Base-by-base conservation (phyloP, 1,140 invertebrate species). In the Drosophila pandora region DNA sequence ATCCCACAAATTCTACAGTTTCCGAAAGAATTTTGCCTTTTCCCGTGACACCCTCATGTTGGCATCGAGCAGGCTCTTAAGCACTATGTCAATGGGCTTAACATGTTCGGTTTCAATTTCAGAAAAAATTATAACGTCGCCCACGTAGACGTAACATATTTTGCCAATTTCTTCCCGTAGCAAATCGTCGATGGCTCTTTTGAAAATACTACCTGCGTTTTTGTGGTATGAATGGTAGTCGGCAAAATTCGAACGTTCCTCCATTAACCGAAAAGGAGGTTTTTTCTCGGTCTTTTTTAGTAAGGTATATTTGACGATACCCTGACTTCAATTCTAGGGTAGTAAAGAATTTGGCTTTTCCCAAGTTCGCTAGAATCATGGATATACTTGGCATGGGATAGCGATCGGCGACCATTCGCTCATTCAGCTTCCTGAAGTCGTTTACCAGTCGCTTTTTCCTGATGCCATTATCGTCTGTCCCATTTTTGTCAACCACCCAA, bases 201-300 rank as follows among this genome's bases (percentile, higher is more conserved):
- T 39, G 41, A 68, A 67, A 23, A 68, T 54, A 13, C 52, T 56
- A 2, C 32, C 45, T 25, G 43, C 30, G 17, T 56, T 55, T 30
- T 49, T 63, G n/a, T n/a, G n/a, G n/a, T n/a, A n/a, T n/a, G 41
- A 69, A 69, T 0, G 60, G 60, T 2, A 56, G 25, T 17, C 39
- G 22, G 10, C 22, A 23, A 13, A 70, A 64, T 37, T 70, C 43
- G 10, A 45, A 70, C 3, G 64, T 69, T 3, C 30, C 62, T 7
- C 22, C 30, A 9, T 64, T 64, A 3, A 57, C 25, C 21, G 53
- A 71, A 45, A 67, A 71, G 10, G 54, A 37, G 12, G 61, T 67
- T 8, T 71, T 65, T 12, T 67, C 53, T 5, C 28, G 28, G 12
- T 65, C 52, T 5, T 32, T 34, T 22, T 56, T 52, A 3, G 48